Evolutionary conservation across 2,113 vertebrate genomes (phyloP).

Genomic region (Ciconia stormi): DNA sequence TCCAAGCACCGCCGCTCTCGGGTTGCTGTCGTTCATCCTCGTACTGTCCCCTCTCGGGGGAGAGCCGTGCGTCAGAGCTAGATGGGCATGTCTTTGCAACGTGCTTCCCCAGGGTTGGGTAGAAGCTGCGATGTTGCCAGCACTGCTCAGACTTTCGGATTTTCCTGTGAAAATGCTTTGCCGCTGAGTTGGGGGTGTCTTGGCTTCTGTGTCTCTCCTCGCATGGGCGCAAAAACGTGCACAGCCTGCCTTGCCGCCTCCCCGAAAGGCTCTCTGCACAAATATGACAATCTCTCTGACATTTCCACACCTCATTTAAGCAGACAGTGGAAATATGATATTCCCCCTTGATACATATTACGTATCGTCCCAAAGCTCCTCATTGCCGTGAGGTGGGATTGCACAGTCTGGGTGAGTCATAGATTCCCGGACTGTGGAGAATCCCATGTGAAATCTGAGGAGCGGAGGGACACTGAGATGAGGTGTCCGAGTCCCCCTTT

Average conservation of each 20-base stretch:
- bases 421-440: not conserved
- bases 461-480: not conserved
- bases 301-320: slow-evolving; percentile 6
- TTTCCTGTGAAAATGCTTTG: rapidly evolving
- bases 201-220: rapidly evolving
- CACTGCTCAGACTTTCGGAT: not conserved
- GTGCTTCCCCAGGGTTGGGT: not conserved
- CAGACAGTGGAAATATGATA: not conserved
- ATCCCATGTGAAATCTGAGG: slow-evolving; percentile 4
- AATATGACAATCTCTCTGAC: not conserved
- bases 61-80: rapidly evolving
- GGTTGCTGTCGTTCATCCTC: not conserved
- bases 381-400: not conserved
- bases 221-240: rapidly evolving
- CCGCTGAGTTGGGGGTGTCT: rapidly evolving
- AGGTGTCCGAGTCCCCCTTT: not conserved
- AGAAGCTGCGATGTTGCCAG: rapidly evolving
- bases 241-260: rapidly evolving
- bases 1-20: rapidly evolving
- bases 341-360: not conserved
- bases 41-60: not conserved
- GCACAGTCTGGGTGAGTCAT: not conserved
- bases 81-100: rapidly evolving
- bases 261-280: not conserved
- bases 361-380: not conserved